A percentile compares a stretch with the other conserved stretches of the same genome.
phyloP scores from a whole-genome alignment of 2,888 invertebrate genomes.

The Nomada fabriciana region DNA sequence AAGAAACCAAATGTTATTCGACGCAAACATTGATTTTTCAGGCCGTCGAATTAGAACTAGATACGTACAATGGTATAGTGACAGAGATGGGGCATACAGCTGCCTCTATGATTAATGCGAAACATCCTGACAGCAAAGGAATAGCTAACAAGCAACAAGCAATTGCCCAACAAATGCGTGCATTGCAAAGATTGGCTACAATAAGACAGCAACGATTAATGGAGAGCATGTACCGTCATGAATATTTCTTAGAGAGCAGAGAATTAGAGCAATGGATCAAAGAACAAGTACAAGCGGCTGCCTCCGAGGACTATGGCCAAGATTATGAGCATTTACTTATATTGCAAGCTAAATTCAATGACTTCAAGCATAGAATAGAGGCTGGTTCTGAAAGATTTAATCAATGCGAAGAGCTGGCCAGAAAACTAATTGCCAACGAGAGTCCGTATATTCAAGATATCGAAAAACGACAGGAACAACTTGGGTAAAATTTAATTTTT shows the following conservation, averaged over 20 bases:
- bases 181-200: conserved; percentile 92
- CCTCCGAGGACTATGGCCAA: conserved; percentile 96
- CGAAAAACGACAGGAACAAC: conserved; percentile 93
- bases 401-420: conserved; percentile 95
- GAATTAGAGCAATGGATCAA: conserved; percentile 97
- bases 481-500: conserved; percentile 88
- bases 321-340: conserved; percentile 96
- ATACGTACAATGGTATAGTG: conserved; percentile 96
- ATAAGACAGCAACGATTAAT: conserved; percentile 94
- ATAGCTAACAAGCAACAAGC: conserved; percentile 91
- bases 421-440: conserved; percentile 93
- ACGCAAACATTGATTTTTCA: conserved; percentile 75
- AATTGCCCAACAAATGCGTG: conserved; percentile 91
- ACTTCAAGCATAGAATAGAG: conserved; percentile 95
- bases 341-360: conserved; percentile 95
- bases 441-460: conserved; percentile 94
- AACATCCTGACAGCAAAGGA: conserved; percentile 93
- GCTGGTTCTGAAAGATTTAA: conserved; percentile 95
- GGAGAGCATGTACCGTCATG: conserved; percentile 95
- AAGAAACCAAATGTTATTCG: neutral
- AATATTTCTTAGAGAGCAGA: conserved; percentile 95
- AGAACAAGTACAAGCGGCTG: conserved; percentile 94
- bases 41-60: conserved; percentile 95
- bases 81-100: conserved; percentile 97
- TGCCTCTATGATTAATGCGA: conserved; percentile 90